phyloP scores from a whole-genome alignment of 1,140 invertebrate species.

The Protaetia brevitarsis region DNA sequence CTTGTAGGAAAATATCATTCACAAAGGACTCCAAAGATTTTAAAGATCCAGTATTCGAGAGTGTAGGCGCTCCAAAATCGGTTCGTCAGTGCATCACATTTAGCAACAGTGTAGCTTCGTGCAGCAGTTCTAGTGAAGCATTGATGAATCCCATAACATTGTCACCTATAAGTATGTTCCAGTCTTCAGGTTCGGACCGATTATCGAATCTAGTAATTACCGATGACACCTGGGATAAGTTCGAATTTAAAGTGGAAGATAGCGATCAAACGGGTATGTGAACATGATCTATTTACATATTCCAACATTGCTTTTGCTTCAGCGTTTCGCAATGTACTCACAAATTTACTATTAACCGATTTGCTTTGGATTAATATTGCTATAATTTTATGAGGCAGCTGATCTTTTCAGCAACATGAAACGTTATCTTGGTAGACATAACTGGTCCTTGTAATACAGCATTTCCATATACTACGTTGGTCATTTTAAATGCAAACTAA shows the following conservation, averaged over 20 bases:
- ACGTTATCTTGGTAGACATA: neutral
- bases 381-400: too few relatives aligned
- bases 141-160: conserved; percentile 12
- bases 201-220: conserved; percentile 14
- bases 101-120: neutral
- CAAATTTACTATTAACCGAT: neutral
- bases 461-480: neutral
- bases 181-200: conserved; percentile 4
- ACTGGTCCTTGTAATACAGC: neutral
- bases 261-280: neutral
- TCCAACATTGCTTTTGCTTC: neutral
- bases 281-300: neutral
- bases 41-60: conserved; percentile 27
- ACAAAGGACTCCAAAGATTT: conserved; percentile 41
- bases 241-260: conserved; percentile 11
- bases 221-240: conserved; percentile 18
- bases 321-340: neutral
- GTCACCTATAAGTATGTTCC: neutral
- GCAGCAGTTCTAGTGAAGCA: neutral
- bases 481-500: conserved; percentile 10
- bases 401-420: neutral
- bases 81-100: conserved; percentile 17
- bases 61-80: conserved; percentile 2
- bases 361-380: neutral
- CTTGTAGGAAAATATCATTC: conserved; percentile 44